A percentile compares a stretch with the other conserved stretches of the same genome.
Conservation (phyloP, 2,888 invertebrate species). For the Nephrotoma appendiculata region DNA sequence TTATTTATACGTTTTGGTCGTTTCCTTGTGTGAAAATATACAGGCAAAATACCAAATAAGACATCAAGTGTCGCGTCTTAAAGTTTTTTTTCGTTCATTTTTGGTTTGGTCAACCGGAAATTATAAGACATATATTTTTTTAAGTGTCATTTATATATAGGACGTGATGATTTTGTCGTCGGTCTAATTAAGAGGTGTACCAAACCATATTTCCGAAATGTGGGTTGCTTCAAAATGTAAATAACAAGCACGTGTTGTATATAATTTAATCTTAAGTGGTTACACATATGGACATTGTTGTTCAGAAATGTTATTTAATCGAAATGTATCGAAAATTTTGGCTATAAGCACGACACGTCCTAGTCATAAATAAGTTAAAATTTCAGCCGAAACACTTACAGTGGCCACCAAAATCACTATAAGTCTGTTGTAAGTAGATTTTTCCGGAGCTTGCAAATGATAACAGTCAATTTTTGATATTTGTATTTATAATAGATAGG, state of each 20-base stretch:
- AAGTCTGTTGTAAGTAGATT: too few species aligned
- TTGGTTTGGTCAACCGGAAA: neutral
- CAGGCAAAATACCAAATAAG: neutral
- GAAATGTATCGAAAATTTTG: too few species aligned
- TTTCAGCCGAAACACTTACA: too few species aligned
- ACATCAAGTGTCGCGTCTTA: neutral
- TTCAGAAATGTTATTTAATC: too few species aligned
- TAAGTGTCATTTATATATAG: neutral
- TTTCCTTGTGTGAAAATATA: neutral
- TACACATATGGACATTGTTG: neutral
- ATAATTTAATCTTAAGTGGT: neutral
- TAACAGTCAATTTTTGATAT: too few species aligned
- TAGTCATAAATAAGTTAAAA: too few species aligned
- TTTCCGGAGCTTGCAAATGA: too few species aligned
- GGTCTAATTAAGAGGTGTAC: neutral
- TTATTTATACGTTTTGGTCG: neutral
- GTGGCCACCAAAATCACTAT: too few species aligned
- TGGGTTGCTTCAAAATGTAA: neutral
- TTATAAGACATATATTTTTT: neutral
- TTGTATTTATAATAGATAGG: too few species aligned
- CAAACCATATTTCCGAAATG: neutral
- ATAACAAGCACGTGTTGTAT: neutral
- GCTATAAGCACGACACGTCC: too few species aligned
- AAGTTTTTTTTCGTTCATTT: neutral
- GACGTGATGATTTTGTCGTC: neutral